Evolutionary conservation across 1,140 invertebrate genomes (phyloP), one percentile per base, ranked within the genome.

Genomic region (Chymomyza costata): DNA sequence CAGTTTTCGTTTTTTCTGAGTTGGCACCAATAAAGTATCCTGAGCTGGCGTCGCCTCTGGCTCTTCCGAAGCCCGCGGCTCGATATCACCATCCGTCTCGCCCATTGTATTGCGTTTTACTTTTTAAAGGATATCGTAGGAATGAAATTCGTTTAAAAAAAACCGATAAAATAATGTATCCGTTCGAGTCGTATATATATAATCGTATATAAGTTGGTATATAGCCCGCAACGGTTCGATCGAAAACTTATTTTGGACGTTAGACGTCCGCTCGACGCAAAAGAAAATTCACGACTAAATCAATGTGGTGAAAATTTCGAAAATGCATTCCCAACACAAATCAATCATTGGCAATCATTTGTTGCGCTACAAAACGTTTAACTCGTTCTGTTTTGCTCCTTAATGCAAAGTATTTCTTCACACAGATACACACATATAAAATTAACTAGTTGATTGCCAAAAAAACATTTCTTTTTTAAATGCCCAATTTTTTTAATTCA

Each of bases 221-320:
- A 53, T 38, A 57, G 52, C 71, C 73, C 73, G 73, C 49, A 67
- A 80, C 73, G 73, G 73, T 78, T 78, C 73, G 73, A 78, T 78
- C 73, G 73, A 80, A 45, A 65, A 47, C 25, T 35, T 56, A 43
- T 71, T 63, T 43, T 58, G 76, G 76, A 82, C 76, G 76, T 71
- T 34, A 71, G 57, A 76, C 70, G 76, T 82, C 76, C 76, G 76
- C 68, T 82, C 76, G 76, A 82, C 53, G 55, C 76, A 67, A 82
- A 68, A 63, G 65, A 82, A 71, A 67, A 71, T 64, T 71, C 69
- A 82, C 76, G 76, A 82, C 76, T 82, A 66, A 67, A 59, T 59
- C 69, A 73, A 71, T 54, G 69, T 64, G 60, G 58, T 71, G 63
- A 67, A 58, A 70, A 54, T 46, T 76, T 56, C 63, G 59, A 81